Conservation (phyloP, 2,888 invertebrate species). For the Ichneumoninae sp. region DNA sequence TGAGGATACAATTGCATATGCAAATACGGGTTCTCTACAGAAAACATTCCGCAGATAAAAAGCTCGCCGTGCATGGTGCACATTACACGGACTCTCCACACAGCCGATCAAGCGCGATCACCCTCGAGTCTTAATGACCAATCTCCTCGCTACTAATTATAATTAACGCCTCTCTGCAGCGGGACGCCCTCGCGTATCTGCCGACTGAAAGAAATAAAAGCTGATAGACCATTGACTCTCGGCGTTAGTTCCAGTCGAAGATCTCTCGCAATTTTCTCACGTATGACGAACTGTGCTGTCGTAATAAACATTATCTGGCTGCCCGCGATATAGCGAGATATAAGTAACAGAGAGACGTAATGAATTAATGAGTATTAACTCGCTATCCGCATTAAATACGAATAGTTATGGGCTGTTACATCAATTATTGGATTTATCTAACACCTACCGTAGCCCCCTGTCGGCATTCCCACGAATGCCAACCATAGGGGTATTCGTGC, state of each 20-base stretch:
- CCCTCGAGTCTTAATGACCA: constrained; percentile 83
- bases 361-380: background rate
- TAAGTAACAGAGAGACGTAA: background rate
- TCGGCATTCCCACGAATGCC: constrained; percentile 4
- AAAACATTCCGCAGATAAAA: constrained; percentile 17
- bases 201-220: constrained; percentile 45
- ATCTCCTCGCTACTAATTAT: constrained; percentile 83
- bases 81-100: constrained; percentile 36
- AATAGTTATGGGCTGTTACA: background rate
- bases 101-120: constrained; percentile 74
- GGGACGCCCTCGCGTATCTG: constrained; percentile 63
- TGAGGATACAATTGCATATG: constrained; percentile 3
- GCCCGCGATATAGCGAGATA: background rate
- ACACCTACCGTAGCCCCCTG: background rate
- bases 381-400: background rate
- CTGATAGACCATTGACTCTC: constrained; percentile 14
- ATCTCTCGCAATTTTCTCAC: constrained; percentile 35
- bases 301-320: background rate
- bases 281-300: background rate
- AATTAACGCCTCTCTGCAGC: constrained; percentile 82
- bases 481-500: constrained; percentile 10
- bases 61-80: constrained; percentile 35
- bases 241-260: background rate
- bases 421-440: background rate
- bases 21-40: background rate